Conservation (phyloP, 2,113 vertebrate species). For the Psettodes erumei region DNA sequence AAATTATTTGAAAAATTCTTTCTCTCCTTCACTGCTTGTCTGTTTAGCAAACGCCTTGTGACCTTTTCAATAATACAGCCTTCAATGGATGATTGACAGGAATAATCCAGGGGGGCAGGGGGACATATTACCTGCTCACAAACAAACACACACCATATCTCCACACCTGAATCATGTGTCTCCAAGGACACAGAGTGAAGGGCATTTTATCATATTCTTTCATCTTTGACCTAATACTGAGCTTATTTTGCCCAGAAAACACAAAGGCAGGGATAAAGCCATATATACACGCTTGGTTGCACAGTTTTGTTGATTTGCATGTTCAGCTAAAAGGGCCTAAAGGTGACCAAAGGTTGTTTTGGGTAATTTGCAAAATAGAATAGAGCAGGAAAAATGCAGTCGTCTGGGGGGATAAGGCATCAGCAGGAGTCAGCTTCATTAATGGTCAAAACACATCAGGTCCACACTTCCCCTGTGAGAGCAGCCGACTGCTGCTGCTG, state of each 20-base stretch:
- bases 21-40: constrained; percentile 14
- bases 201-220: constrained; percentile 61
- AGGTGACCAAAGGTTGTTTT: background rate
- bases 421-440: constrained; percentile 26
- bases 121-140: constrained; percentile 38
- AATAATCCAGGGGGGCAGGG: constrained; percentile 32
- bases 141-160: constrained; percentile 19
- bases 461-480: background rate
- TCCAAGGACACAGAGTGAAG: constrained; percentile 53
- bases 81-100: constrained; percentile 60
- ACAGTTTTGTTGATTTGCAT: background rate
- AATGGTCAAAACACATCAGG: constrained; percentile 1
- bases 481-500: constrained; percentile 1
- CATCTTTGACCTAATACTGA: constrained; percentile 44
- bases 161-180: constrained; percentile 23
- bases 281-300: constrained; percentile 18
- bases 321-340: no score
- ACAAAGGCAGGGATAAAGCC: constrained; percentile 34
- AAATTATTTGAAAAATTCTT: constrained; percentile 46
- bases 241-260: constrained; percentile 35
- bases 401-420: background rate
- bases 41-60: constrained; percentile 44
- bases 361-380: background rate
- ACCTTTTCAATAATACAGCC: constrained; percentile 74
- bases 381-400: background rate